Conservation (phyloP, 2,797 vertebrate species). For the Oryzias dopingdopingensis region DNA sequence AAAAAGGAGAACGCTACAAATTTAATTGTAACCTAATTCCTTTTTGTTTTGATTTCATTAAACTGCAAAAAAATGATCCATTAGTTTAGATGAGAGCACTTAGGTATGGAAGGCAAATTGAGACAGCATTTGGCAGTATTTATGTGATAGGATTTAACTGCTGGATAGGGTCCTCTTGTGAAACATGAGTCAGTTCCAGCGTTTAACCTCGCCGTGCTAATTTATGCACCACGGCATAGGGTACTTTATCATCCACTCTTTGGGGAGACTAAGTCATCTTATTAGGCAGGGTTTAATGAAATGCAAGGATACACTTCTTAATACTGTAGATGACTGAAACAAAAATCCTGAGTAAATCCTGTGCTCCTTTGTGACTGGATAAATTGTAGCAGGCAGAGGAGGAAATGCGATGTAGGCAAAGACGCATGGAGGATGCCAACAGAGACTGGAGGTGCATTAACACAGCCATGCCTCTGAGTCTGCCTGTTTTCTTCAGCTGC, state of each 20-base stretch:
- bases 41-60: conserved; percentile 37
- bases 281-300: conserved; percentile 99
- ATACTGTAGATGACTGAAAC: conserved; percentile 94
- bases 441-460: conserved; percentile 13
- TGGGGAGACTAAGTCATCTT: conserved; percentile 98
- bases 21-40: conserved; percentile 15
- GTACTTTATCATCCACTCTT: conserved; percentile 98
- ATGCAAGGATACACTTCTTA: conserved; percentile 99
- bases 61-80: conserved; percentile 43
- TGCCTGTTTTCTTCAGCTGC: not conserved
- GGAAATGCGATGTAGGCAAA: conserved; percentile 7
- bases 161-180: conserved; percentile 96
- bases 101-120: conserved; percentile 80
- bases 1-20: conserved; percentile 16
- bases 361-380: conserved; percentile 68
- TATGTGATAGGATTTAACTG: conserved; percentile 98
- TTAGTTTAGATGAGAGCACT: conserved; percentile 35
- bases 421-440: conserved; percentile 11
- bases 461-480: conserved; percentile 7
- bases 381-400: conserved; percentile 52
- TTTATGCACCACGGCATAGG: conserved; percentile 94
- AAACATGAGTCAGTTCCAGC: conserved; percentile 99
- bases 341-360: conserved; percentile 96
- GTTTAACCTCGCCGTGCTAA: conserved; percentile 99
- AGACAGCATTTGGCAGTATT: conserved; percentile 90